Evolutionary conservation across 23 tunicate species (phyloP).

Genomic region (Oikopleura dioica): DNA sequence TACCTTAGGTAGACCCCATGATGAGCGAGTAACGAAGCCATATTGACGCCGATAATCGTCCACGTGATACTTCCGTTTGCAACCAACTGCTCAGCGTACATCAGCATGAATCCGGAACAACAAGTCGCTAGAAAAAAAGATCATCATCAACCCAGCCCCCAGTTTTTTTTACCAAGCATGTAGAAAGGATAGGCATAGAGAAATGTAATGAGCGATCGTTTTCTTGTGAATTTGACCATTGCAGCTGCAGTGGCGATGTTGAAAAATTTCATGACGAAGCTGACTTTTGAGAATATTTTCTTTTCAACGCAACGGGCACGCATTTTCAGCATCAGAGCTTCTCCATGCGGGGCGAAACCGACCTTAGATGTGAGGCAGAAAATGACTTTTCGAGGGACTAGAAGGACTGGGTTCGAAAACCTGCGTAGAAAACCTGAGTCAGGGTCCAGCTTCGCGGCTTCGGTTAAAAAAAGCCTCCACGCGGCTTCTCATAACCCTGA

Average conservation of each 20-base stretch:
- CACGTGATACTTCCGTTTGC: background rate
- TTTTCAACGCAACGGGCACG: background rate
- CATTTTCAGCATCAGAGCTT: background rate
- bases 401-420: no score
- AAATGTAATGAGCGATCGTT: background rate
- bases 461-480: no score
- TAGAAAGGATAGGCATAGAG: background rate
- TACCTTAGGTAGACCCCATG: no score
- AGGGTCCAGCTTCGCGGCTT: no score
- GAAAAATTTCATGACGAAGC: background rate
- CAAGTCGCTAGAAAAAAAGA: background rate
- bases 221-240: background rate
- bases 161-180: background rate
- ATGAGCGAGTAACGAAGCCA: no score
- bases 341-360: slow-evolving; percentile 12
- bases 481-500: no score
- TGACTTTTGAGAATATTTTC: background rate
- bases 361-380: background rate
- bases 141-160: background rate
- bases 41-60: no score
- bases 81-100: background rate
- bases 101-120: background rate
- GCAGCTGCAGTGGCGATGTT: background rate
- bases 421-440: no score
- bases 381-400: no score